Base-by-base conservation (phyloP, 2,888 invertebrate genomes). In the Pheosia tremula region DNA sequence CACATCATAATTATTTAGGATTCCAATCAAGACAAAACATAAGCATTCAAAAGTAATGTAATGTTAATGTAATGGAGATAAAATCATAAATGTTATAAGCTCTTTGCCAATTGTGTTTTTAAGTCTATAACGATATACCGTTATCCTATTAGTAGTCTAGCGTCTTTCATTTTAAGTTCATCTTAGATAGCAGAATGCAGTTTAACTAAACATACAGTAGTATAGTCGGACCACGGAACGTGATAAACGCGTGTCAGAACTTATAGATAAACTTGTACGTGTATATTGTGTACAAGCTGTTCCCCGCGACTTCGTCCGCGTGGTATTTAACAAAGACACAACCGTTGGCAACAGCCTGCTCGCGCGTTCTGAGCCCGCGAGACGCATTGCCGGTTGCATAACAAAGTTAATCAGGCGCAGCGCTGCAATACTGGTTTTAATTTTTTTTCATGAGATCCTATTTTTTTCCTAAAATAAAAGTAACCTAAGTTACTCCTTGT, bases 211-310 rank as follows among this genome's bases (percentile, higher is more conserved):
- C 47, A 2, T 47, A n/a, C 47, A 4, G 47, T 6, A 4, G 24
- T 5, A 9, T 50, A 50, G 24, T 50, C 5, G 24, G 24, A 47
- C 3, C 8, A 8, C 47, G 24, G 49, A 49, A 24, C 24, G 50
- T 24, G 50, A 50, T 24, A 4, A 13, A 50, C 24, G 24, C 24
- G 50, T 24, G 13, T 24, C 11, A 54, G 11, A 37, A 38, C 52
- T 9, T 24, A 52, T 36, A 52, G 53, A 54, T 54, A 38, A 54
- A 38, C 53, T 54, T 38, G 53, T 54, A 38, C 38, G 36, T 54
- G 53, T 4, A 24, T 24, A 24, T 37, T 5, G 24, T 52, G 52
- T 52, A 9, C n/a, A n/a, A n/a, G n/a, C n/a, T n/a, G n/a, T n/a
- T n/a, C n/a, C n/a, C n/a, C n/a, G n/a, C n/a, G n/a, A n/a, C n/a